phyloP scores from a whole-genome alignment of 2,113 vertebrate species.

The Heterotilapia buettikoferi region DNA sequence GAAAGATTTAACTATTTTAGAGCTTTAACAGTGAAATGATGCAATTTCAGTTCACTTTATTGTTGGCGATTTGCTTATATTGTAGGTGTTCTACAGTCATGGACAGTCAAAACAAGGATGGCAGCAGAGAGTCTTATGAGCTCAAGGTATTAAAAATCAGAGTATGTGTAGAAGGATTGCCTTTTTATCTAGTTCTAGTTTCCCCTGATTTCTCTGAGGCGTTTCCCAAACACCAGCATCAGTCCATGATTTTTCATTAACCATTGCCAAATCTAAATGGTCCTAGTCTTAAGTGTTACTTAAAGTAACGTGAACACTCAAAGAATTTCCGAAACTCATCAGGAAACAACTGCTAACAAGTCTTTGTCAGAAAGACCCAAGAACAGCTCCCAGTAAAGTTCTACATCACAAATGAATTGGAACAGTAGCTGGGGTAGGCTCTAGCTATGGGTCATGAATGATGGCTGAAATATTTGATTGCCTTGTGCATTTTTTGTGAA shows the following conservation, averaged over 20 bases:
- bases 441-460: not conserved
- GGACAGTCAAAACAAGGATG: not conserved
- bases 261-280: not conserved
- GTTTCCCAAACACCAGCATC: not conserved
- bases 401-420: not conserved
- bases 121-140: not conserved
- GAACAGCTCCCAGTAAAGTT: not conserved
- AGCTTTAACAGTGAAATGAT: not conserved
- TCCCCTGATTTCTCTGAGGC: not conserved
- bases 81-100: not conserved
- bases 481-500: not conserved
- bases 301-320: not conserved
- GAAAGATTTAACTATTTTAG: not conserved
- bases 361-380: not conserved
- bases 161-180: not conserved
- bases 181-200: not conserved
- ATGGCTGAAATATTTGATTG: not conserved
- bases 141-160: not conserved
- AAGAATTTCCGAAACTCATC: rapidly evolving
- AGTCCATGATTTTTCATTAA: not conserved
- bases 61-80: rapidly evolving
- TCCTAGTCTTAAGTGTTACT: not conserved
- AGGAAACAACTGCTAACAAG: rapidly evolving
- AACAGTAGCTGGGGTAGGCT: not conserved
- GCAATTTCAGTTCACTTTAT: not conserved